phyloP scores from a whole-genome alignment of 2,797 vertebrate species.

The Mionectes olivaceus region DNA sequence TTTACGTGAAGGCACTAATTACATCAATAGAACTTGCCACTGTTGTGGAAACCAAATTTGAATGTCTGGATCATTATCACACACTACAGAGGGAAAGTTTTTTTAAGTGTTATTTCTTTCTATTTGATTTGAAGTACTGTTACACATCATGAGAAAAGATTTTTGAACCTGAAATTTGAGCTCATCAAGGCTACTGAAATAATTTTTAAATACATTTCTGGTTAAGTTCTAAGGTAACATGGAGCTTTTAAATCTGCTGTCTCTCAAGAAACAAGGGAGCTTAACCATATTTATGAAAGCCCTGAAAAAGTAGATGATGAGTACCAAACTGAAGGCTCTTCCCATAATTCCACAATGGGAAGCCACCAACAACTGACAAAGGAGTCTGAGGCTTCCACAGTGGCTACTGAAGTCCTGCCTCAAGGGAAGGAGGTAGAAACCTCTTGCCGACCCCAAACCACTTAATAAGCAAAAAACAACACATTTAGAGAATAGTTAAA shows the following conservation, averaged over 20 bases:
- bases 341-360: not conserved
- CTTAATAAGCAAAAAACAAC: not conserved
- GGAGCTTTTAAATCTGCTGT: not conserved
- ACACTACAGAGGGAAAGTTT: not conserved
- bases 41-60: not conserved
- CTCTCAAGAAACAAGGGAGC: not conserved
- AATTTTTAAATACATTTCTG: not conserved
- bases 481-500: not conserved
- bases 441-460: not conserved
- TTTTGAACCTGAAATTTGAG: not conserved
- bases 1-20: not conserved
- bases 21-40: not conserved
- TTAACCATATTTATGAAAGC: not conserved
- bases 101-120: not conserved
- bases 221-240: not conserved
- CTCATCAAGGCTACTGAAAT: not conserved
- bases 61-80: not conserved
- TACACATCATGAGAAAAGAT: not conserved
- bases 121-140: not conserved
- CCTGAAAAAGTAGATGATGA: not conserved
- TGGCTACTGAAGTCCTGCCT: not conserved
- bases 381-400: fast-evolving
- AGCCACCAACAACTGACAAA: not conserved
- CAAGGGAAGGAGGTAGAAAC: not conserved
- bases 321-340: not conserved